phyloP scores from a whole-genome alignment of 2,113 vertebrate genomes.

The Coreoperca whiteheadi region DNA sequence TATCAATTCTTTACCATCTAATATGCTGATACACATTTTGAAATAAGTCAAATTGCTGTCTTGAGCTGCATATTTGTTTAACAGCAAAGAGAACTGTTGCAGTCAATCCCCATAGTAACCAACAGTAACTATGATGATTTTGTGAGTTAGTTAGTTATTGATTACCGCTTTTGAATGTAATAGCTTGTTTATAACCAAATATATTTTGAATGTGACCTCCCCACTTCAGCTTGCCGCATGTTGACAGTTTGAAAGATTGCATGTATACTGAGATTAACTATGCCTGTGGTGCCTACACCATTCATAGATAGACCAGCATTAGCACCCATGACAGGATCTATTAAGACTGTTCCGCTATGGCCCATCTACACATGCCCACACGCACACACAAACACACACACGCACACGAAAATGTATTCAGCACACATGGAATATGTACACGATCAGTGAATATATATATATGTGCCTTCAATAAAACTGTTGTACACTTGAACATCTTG shows the following conservation, averaged over 20 bases:
- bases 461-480: slow-evolving; percentile 26
- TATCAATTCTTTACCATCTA: neutral
- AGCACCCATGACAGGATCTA: slow-evolving; percentile 25
- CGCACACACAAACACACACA: slow-evolving; percentile 15
- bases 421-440: slow-evolving; percentile 19
- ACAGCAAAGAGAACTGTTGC: neutral
- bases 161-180: slow-evolving; percentile 21
- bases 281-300: neutral
- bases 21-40: neutral
- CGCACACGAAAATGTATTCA: neutral
- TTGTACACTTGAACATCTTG: slow-evolving; percentile 37
- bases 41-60: neutral
- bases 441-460: neutral
- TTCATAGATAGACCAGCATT: slow-evolving; percentile 29
- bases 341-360: slow-evolving; percentile 25
- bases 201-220: slow-evolving; percentile 18
- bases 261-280: slow-evolving; percentile 19
- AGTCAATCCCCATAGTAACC: neutral
- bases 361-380: slow-evolving; percentile 4
- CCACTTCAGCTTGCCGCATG: neutral
- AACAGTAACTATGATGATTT: neutral
- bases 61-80: neutral
- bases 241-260: slow-evolving; percentile 12
- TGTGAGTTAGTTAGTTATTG: slow-evolving; percentile 2
- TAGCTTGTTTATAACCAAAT: slow-evolving; percentile 9